Evolutionary conservation across 2,113 vertebrate genomes (phyloP), one percentile per base, ranked within the genome.

Genomic region (Lagopus muta): DNA sequence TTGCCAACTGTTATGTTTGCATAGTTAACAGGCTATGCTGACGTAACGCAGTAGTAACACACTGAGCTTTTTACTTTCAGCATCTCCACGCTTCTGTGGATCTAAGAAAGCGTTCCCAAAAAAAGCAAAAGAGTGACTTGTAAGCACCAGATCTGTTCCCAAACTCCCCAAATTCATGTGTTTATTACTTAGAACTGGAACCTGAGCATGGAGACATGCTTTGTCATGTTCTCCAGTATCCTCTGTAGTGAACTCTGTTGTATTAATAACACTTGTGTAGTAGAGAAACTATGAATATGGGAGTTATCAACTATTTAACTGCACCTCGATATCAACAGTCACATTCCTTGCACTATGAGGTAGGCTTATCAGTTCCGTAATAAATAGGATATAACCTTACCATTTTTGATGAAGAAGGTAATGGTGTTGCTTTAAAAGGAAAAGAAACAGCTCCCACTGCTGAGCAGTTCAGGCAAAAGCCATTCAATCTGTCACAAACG

Each of bases 381-480:
- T 82, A 78, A 76, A 60, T 13, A 18, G 30, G 27, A 20, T 57
- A 62, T 74, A 13, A 7, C 73, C 34, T 30, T 50, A 50, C 34
- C 50, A 77, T 82, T 55, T 83, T 20, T 88, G 71, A 47, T 1
- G 0, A 30, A 38, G 50, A 22, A 0, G 0, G 1, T 14, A 38
- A 80, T 27, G 47, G 3, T 8, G 36, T 47, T 50, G 34, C 69
- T 89, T 86, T 82, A 67, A 61, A 88, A 76, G 73, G 60, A n/a
- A 25, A 62, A 58, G 14, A 52, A 54, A 15, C 32, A 47, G 15
- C 4, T 19, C 4, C 27, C 13, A 0, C 27, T 34, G 43, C 25
- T 43, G 32, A 78, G 65, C 24, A 47, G 50, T 42, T 78, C 11
- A 40, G 86, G 11, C 60, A 24, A 75, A 48, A 18, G 14, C 27